Evolutionary conservation across 2,888 invertebrate genomes (phyloP), one percentile per base, ranked within the genome.

Genomic region (Salticus scenicus): DNA sequence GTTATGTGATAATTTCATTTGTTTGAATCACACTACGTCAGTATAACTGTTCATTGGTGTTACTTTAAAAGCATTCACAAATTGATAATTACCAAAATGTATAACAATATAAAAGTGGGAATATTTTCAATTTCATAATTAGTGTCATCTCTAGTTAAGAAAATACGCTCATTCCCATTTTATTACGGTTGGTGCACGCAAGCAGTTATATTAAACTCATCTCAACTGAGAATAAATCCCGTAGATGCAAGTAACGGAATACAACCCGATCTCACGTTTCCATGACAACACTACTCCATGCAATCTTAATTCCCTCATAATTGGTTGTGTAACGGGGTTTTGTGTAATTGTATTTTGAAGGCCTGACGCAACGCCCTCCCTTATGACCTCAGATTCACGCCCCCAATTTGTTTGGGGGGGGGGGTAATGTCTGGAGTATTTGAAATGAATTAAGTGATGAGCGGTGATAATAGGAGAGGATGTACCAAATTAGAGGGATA

Each of bases 231-330:
- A 7, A 37, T 10, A 37, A 37, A 37, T 37, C 37, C 37, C 10
- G 37, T 7, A 10, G 10, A 37, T 7, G 37, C 37, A 10, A 37
- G 37, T 37, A 37, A n/a, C 10, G 37, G 37, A 10, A 37, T 4
- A 37, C 7, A 37, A 37, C 37, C 37, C 4, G 37, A 4, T 4
- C 10, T 37, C 10, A 37, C 37, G 57, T 24, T 24, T 24, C 57
- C 57, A 57, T 57, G 57, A 24, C 57, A 24, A 57, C 57, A 12
- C 17, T 57, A 5, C 17, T 7, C 57, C 1, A 57, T 5, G 24
- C 57, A 8, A 57, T 57, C 57, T 57, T 57, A 57, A 57, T 57
- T 57, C 57, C 57, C 57, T 17, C 1, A 24, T 57, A 57, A 57
- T 57, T 57, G 57, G 57, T 57, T 57, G 57, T 57, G 57, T 24